phyloP scores from a whole-genome alignment of 2,113 vertebrate species.

The Zapornia atra region DNA sequence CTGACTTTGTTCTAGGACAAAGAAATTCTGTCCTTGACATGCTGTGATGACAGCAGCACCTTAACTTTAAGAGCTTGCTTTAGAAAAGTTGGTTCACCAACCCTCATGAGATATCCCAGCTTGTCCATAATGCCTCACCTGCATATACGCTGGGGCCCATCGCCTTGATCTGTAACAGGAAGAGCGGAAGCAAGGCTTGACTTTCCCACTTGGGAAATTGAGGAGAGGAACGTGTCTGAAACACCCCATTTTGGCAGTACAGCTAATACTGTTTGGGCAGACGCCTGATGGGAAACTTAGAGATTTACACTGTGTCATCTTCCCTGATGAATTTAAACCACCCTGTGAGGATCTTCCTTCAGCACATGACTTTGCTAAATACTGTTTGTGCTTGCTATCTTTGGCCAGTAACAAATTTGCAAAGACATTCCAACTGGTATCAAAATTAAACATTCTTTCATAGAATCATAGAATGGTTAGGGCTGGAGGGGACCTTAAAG shows the following conservation, averaged over 20 bases:
- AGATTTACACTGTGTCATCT: background rate
- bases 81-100: background rate
- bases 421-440: background rate
- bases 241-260: background rate
- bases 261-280: background rate
- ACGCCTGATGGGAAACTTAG: background rate
- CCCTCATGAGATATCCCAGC: background rate
- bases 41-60: background rate
- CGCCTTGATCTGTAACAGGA: rapidly evolving
- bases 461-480: no score
- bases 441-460: background rate
- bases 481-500: no score
- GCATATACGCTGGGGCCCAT: rapidly evolving
- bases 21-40: background rate
- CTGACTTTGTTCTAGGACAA: background rate
- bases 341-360: background rate
- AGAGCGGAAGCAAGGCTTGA: background rate
- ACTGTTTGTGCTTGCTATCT: background rate
- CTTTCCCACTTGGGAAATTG: background rate
- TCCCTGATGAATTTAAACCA: background rate
- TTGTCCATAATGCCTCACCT: background rate
- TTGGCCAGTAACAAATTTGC: background rate
- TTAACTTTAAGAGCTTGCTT: background rate
- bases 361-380: background rate
- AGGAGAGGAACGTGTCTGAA: background rate